These are phyloP conservation scores for Betta splendens DNA, from an alignment of 2,797 vertebrate genomes.

Conservation along the genomic window DNA sequence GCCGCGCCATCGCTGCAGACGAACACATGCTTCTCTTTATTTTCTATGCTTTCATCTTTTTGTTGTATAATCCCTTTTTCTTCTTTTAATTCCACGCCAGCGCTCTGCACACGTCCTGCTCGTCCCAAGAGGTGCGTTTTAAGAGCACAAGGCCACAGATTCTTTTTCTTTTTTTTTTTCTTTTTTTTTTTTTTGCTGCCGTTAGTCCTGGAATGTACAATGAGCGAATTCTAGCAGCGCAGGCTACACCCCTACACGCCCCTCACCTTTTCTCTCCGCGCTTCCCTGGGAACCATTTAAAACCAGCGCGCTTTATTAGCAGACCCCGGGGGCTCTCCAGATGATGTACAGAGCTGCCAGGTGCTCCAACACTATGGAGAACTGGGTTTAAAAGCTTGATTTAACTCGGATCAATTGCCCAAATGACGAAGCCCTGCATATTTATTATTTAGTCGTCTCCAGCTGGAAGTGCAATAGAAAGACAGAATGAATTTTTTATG, in stretches of 20 bases:
- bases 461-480: conserved; percentile 47
- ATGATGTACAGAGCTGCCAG: conserved; percentile 44
- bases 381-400: conserved; percentile 43
- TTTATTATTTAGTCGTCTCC: conserved; percentile 64
- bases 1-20: conserved; percentile 46
- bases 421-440: conserved; percentile 47
- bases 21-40: conserved; percentile 61
- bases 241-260: conserved; percentile 47
- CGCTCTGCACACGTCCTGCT: conserved; percentile 15
- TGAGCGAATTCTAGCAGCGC: conserved; percentile 34
- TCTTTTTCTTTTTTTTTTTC: too few relatives aligned
- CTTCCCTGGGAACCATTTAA: conserved; percentile 55
- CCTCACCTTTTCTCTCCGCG: conserved; percentile 40
- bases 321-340: conserved; percentile 44
- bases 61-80: conserved; percentile 42
- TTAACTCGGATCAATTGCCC: conserved; percentile 54
- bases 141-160: conserved; percentile 58
- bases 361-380: conserved; percentile 40
- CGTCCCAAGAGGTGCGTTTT: conserved; percentile 70
- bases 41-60: conserved; percentile 34
- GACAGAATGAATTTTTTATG: conserved; percentile 54
- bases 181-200: conserved; percentile 46
- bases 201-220: conserved; percentile 63
- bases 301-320: conserved; percentile 58
- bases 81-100: conserved; percentile 11